phyloP scores from a whole-genome alignment of 2,797 vertebrate species.

The Chloroceryle inda region DNA sequence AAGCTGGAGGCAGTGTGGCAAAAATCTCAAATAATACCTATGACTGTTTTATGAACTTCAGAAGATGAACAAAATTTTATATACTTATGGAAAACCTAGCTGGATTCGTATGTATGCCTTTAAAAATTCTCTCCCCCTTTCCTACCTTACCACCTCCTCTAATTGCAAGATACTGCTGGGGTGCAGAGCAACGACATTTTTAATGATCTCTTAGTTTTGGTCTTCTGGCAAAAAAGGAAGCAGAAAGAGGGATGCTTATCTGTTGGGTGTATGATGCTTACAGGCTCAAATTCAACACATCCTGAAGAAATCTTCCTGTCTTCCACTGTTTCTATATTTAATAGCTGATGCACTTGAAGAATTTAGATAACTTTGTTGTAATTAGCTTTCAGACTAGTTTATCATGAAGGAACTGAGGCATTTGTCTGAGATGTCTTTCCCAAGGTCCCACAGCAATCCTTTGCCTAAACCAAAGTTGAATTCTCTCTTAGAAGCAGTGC shows the following conservation, averaged over 20 bases:
- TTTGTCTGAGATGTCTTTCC: neutral
- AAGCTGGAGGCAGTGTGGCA: neutral
- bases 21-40: neutral
- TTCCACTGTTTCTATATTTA: neutral
- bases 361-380: neutral
- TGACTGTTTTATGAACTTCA: neutral
- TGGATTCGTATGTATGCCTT: neutral
- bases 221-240: neutral
- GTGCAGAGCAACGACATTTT: neutral
- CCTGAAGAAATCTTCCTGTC: neutral
- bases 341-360: neutral
- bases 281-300: neutral
- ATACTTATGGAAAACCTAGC: neutral
- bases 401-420: neutral
- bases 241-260: neutral
- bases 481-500: neutral
- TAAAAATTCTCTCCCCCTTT: neutral
- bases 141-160: neutral
- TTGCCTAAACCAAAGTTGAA: neutral
- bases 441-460: neutral
- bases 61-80: neutral
- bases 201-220: neutral
- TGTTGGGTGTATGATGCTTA: neutral
- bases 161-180: neutral
- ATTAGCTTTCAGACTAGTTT: neutral